Evolutionary conservation across 2,113 vertebrate species (phyloP).

Genomic region (Otis tarda): DNA sequence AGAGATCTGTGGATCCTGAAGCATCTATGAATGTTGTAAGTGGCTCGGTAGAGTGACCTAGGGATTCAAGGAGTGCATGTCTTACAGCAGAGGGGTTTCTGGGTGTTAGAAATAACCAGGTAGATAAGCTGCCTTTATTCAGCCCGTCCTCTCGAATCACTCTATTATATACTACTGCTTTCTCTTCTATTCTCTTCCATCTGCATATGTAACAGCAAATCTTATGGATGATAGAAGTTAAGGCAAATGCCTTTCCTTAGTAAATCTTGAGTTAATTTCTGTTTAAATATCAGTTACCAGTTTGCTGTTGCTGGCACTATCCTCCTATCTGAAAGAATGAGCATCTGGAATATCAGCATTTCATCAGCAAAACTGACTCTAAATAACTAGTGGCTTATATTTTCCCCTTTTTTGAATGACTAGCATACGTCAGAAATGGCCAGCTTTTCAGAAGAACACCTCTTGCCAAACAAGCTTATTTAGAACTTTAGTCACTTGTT

Average conservation of each 20-base stretch:
- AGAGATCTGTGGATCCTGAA: slow-evolving; percentile 3
- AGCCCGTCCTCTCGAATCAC: background rate
- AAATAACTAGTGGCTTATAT: background rate
- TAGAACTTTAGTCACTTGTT: background rate
- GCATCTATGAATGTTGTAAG: slow-evolving; percentile 23
- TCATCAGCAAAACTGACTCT: background rate
- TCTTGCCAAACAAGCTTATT: background rate
- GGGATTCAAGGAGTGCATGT: background rate
- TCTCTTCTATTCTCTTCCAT: background rate
- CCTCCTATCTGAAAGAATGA: background rate
- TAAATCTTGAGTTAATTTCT: background rate
- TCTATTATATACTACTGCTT: background rate
- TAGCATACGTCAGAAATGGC: background rate
- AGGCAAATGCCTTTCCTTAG: background rate
- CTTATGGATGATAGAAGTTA: background rate
- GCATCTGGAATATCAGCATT: background rate
- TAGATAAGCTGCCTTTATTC: background rate
- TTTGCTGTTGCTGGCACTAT: background rate
- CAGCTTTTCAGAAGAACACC: background rate
- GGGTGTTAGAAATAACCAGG: background rate
- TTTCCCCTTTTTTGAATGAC: background rate
- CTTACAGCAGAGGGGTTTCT: background rate
- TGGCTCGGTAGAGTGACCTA: background rate
- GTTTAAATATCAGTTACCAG: background rate
- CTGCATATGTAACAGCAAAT: background rate